Conservation (phyloP, 2,797 vertebrate species). For the Tolypeutes matacus region DNA sequence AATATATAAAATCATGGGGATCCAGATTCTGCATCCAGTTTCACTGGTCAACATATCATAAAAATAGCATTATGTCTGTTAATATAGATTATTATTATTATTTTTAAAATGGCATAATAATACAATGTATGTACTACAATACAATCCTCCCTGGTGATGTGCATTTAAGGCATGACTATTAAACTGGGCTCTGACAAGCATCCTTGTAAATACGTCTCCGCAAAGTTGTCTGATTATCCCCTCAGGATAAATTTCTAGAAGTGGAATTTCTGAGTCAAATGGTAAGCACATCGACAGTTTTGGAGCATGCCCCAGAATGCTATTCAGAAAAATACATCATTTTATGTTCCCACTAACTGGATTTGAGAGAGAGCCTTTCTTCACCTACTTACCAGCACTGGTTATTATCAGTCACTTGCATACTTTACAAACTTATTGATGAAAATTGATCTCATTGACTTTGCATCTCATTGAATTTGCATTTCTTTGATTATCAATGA, state of each 20-base stretch:
- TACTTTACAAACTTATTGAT: slow-evolving; percentile 11
- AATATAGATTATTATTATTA: background rate
- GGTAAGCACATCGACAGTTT: background rate
- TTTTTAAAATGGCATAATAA: background rate
- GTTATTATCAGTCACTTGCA: background rate
- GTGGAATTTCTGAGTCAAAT: slow-evolving; percentile 44
- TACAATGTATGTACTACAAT: background rate
- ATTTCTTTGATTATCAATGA: background rate
- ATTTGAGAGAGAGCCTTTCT: background rate
- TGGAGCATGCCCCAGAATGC: background rate
- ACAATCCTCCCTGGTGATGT: background rate
- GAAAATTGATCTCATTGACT: slow-evolving; percentile 4
- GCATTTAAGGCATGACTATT: background rate
- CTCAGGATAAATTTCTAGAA: background rate
- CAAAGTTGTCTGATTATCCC: background rate
- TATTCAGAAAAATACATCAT: background rate
- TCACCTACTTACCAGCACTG: background rate
- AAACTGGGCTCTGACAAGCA: background rate
- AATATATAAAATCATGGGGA: background rate
- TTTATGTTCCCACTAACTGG: background rate
- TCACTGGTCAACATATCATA: background rate
- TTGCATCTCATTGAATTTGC: background rate
- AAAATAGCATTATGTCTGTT: background rate
- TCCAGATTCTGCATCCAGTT: background rate
- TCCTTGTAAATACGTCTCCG: background rate